phyloP scores from a whole-genome alignment of 2,797 vertebrate species.

The Danio jaintianensis region DNA sequence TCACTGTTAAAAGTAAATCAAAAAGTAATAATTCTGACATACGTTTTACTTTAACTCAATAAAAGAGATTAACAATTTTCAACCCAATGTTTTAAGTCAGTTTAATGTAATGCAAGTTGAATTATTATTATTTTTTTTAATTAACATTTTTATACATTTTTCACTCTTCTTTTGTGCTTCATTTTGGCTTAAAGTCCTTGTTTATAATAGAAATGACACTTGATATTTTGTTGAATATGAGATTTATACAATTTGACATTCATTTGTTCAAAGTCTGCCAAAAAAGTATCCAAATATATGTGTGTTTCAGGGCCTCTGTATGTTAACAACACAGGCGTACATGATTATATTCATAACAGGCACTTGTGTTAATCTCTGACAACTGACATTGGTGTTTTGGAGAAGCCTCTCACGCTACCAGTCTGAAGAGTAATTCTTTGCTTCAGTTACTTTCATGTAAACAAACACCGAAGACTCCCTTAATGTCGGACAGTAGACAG shows the following conservation, averaged over 20 bases:
- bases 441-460: constrained; percentile 40
- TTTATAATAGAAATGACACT: not conserved
- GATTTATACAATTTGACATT: not conserved
- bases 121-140: too few species aligned
- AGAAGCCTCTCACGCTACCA: not conserved
- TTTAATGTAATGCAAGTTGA: too few species aligned
- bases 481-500: constrained; percentile 11
- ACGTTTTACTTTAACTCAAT: too few species aligned
- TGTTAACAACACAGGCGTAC: not conserved
- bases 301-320: not conserved
- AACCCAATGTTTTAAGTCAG: too few species aligned
- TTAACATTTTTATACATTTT: too few species aligned
- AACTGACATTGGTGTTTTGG: not conserved
- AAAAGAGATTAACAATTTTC: too few species aligned
- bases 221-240: not conserved
- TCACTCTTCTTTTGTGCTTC: not conserved
- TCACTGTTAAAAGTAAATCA: too few species aligned
- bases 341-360: not conserved
- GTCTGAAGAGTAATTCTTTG: constrained; percentile 37
- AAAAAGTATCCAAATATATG: not conserved
- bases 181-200: not conserved
- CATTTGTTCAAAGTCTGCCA: not conserved
- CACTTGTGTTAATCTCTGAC: not conserved
- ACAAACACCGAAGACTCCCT: constrained; percentile 28
- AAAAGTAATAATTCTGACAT: too few species aligned